Conservation (phyloP, 2,888 invertebrate species). For the Brenthis hecate region DNA sequence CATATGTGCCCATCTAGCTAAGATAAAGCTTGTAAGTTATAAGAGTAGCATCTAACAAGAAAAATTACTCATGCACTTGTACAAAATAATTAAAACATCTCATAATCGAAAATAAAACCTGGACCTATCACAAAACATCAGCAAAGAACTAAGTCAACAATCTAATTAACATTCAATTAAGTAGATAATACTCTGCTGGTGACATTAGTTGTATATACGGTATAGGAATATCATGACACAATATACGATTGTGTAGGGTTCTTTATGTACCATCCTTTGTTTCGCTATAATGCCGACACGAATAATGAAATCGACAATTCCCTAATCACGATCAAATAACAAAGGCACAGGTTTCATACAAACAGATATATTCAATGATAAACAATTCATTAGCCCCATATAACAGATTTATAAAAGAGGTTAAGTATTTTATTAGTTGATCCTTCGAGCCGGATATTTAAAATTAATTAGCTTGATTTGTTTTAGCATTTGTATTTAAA, state of each 20-base stretch:
- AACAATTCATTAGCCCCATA: background rate
- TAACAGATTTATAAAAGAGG: conserved; percentile 15
- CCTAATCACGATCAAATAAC: conserved; percentile 27
- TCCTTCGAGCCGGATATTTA: conserved; percentile 5
- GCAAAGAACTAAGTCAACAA: background rate
- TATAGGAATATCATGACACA: background rate
- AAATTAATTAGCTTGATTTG: background rate
- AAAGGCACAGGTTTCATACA: conserved; percentile 14
- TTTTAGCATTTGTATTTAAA: background rate
- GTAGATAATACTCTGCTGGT: background rate
- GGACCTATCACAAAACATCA: no score
- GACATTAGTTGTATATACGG: background rate
- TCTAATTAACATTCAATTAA: conserved; percentile 6
- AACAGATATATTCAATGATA: conserved; percentile 13
- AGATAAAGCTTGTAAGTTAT: no score
- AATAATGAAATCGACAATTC: conserved; percentile 36
- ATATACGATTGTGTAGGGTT: conserved; percentile 2
- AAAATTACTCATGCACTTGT: no score
- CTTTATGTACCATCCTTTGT: conserved; percentile 15
- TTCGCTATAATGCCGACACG: conserved; percentile 16
- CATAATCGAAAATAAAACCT: no score
- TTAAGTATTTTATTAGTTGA: conserved; percentile 14
- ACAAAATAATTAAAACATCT: no score
- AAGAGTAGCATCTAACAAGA: no score
- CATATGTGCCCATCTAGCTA: no score